These are phyloP conservation scores for Balaenoptera acutorostrata DNA, from an alignment of 2,113 vertebrate genomes.

Conservation along the genomic window DNA sequence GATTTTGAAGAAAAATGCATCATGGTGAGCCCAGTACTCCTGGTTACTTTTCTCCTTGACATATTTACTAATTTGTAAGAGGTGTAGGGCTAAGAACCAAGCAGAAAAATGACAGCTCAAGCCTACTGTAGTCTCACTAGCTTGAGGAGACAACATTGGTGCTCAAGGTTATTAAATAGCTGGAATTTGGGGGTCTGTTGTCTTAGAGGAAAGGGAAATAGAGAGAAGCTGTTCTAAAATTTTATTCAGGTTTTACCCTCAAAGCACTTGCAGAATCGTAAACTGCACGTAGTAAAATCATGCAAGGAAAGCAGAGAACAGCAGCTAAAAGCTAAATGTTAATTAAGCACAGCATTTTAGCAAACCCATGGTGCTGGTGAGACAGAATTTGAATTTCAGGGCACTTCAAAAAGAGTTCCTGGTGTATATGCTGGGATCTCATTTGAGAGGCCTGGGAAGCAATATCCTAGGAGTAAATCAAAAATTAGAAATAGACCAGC, in stretches of 20 bases:
- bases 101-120: not conserved
- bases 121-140: not conserved
- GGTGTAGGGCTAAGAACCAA: not conserved
- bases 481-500: not conserved
- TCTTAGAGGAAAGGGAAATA: not conserved
- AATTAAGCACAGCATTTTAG: not conserved
- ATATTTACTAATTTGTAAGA: not conserved
- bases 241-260: not conserved
- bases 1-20: not conserved
- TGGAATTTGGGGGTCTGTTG: not conserved
- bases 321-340: not conserved
- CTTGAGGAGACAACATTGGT: not conserved
- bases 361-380: not conserved
- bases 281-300: not conserved
- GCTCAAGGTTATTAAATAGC: not conserved
- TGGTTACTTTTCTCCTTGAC: not conserved
- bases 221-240: not conserved
- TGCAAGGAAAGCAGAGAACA: not conserved
- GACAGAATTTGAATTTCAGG: conserved; percentile 17
- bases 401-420: not conserved
- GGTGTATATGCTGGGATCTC: not conserved
- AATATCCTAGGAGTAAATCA: not conserved
- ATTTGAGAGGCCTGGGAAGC: not conserved
- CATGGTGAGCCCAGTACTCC: not conserved
- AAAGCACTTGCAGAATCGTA: not conserved